Conservation (phyloP, 2,888 invertebrate species). For the Lysandra coridon region DNA sequence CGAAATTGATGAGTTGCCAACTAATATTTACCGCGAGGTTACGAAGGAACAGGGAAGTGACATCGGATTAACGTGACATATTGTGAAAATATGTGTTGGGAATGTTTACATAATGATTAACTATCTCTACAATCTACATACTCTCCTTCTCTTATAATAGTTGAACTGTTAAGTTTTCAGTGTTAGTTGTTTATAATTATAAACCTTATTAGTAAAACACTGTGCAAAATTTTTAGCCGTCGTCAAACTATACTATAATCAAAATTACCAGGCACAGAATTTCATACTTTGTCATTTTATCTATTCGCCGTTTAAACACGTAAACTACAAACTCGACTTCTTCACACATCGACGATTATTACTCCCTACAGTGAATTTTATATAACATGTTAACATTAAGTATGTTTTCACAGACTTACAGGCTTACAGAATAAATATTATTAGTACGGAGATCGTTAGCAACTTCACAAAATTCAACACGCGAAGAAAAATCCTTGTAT, state of each 20-base stretch:
- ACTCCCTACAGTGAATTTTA: neutral
- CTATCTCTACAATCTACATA: no score
- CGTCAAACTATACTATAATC: no score
- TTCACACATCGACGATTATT: neutral
- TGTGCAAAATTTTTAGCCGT: no score
- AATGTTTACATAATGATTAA: neutral
- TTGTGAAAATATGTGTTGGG: neutral
- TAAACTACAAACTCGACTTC: neutral
- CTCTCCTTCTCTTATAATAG: neutral
- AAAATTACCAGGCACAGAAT: no score
- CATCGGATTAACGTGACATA: neutral
- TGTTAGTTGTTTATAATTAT: no score
- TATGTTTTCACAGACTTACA: neutral
- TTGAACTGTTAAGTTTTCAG: no score
- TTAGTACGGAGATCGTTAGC: conserved; percentile 5
- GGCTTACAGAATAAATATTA: neutral
- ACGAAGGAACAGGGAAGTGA: neutral
- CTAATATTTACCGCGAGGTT: conserved; percentile 73
- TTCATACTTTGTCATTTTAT: no score
- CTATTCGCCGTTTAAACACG: no score
- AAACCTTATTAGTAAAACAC: no score
- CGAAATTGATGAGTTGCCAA: conserved; percentile 80
- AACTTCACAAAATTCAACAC: conserved; percentile 1
- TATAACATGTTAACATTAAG: neutral
- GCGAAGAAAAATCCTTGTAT: conserved; percentile 7